phyloP scores from a whole-genome alignment of 1,140 invertebrate species.

The Bombus consobrinus region DNA sequence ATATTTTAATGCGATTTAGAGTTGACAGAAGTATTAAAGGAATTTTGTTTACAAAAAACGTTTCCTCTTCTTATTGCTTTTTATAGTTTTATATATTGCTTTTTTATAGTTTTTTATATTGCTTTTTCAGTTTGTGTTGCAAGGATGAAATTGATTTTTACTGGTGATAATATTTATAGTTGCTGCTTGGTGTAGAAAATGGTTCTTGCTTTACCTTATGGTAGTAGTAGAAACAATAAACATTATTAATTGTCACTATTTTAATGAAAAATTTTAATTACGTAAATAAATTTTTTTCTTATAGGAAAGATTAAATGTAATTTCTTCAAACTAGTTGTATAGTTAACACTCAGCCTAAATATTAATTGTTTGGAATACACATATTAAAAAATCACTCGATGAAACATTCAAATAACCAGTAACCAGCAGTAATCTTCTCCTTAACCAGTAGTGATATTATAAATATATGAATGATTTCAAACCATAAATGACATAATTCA shows the following conservation, averaged over 20 bases:
- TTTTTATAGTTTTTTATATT: no score
- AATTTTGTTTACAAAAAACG: not conserved
- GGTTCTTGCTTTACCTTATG: not conserved
- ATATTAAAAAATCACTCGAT: no score
- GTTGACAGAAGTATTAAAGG: not conserved
- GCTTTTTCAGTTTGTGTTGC: not conserved
- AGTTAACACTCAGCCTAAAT: no score
- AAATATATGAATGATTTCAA: not conserved
- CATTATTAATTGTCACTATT: no score
- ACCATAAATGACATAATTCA: not conserved
- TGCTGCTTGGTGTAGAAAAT: not conserved
- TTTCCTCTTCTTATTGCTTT: not conserved
- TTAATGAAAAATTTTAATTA: no score
- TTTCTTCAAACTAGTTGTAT: no score
- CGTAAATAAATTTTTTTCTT: no score
- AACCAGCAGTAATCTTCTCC: not conserved
- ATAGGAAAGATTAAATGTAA: no score
- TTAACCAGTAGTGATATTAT: not conserved
- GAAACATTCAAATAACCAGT: not conserved
- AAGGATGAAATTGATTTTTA: no score
- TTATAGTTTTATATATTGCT: no score
- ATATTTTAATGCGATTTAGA: not conserved
- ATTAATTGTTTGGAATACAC: no score
- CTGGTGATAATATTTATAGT: not conserved
- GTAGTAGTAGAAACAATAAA: no score